phyloP scores from a whole-genome alignment of 2,113 vertebrate genomes.

The Forbesichthys papilliferus region DNA sequence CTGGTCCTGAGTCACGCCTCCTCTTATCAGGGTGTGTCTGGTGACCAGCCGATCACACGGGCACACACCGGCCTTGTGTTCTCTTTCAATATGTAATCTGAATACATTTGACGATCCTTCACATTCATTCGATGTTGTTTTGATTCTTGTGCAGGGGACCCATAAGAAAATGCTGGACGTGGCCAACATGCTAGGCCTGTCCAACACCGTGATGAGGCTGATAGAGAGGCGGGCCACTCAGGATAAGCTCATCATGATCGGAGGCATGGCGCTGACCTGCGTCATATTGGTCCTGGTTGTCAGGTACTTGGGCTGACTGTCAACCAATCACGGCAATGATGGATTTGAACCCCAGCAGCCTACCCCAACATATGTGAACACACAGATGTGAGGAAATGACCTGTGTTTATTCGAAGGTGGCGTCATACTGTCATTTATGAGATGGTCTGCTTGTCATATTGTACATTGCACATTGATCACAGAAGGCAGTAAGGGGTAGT shows the following conservation, averaged over 20 bases:
- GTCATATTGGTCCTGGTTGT: conserved; percentile 88
- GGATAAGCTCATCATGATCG: conserved; percentile 96
- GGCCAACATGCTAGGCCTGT: conserved; percentile 94
- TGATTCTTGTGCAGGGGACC: conserved; percentile 78
- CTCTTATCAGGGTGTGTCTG: conserved; percentile 78
- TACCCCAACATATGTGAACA: conserved; percentile 45
- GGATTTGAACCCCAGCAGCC: conserved; percentile 26
- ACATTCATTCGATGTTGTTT: conserved; percentile 2
- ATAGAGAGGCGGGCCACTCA: conserved; percentile 94
- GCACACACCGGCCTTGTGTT: background rate
- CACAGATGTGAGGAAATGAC: too few species aligned
- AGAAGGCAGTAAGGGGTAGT: too few species aligned
- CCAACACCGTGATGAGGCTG: conserved; percentile 96
- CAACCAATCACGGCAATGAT: background rate
- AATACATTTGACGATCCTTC: background rate
- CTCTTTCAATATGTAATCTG: too few species aligned
- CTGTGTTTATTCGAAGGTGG: too few species aligned
- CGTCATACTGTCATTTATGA: background rate
- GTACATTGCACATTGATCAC: too few species aligned
- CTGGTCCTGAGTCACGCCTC: conserved; percentile 54
- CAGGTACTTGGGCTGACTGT: conserved; percentile 89
- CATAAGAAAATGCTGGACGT: conserved; percentile 98
- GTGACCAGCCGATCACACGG: conserved; percentile 39
- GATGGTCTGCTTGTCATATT: background rate
- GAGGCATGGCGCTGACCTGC: conserved; percentile 93